Conservation (phyloP, 2,113 vertebrate species). For the Picathartes gymnocephalus region DNA sequence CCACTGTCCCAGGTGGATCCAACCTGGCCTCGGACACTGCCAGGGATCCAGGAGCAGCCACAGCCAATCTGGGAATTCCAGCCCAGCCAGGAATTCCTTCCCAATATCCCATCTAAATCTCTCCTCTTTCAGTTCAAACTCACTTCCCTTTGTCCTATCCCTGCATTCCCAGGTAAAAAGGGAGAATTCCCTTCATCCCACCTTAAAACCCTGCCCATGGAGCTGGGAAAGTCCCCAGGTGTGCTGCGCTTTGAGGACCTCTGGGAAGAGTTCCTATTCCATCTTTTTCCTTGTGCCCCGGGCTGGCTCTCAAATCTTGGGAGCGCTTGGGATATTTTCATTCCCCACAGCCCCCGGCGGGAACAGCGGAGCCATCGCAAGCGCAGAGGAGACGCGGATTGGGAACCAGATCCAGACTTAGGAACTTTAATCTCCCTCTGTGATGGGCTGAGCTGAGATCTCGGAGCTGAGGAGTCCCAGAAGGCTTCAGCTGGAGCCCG, state of each 20-base stretch:
- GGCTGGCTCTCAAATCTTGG: neutral
- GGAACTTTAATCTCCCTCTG: neutral
- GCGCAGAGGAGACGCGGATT: neutral
- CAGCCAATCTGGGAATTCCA: too few relatives aligned
- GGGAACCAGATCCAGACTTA: neutral
- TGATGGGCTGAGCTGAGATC: neutral
- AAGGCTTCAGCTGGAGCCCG: constrained; percentile 45
- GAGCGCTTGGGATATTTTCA: neutral
- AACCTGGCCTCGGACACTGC: too few relatives aligned
- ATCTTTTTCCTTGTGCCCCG: accelerated
- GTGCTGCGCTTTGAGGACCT: neutral
- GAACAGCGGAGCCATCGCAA: neutral
- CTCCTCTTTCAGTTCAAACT: neutral
- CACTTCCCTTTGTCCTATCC: too few relatives aligned
- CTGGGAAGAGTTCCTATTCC: neutral
- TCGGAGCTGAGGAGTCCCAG: constrained; percentile 1
- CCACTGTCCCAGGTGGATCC: too few relatives aligned
- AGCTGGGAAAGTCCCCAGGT: neutral
- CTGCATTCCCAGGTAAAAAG: neutral
- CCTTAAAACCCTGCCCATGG: neutral
- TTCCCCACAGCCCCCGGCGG: neutral
- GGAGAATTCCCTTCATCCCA: neutral
- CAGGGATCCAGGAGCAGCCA: too few relatives aligned
- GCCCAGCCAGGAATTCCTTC: too few relatives aligned
- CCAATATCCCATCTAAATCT: too few relatives aligned